Conservation (phyloP, 2,797 vertebrate genomes). For the Lacerta viridis region DNA sequence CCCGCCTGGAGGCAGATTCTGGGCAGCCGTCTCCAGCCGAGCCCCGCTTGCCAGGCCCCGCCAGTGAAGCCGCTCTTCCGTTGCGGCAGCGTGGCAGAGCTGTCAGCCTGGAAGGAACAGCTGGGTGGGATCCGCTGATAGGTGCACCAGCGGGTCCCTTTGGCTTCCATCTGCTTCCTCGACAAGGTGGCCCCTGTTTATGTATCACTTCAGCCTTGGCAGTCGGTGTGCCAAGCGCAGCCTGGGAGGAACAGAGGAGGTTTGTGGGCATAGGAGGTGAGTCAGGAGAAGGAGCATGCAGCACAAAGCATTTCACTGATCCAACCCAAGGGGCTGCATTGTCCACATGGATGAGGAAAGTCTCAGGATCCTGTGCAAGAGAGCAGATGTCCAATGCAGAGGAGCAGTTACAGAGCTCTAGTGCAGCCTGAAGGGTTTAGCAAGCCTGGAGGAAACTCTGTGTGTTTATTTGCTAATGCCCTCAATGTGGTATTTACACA, state of each 20-base stretch:
- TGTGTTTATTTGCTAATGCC: neutral
- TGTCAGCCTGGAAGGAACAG: constrained; percentile 81
- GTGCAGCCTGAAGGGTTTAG: neutral
- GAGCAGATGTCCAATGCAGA: neutral
- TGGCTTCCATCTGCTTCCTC: constrained; percentile 85
- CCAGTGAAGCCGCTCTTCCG: neutral
- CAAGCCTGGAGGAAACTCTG: neutral
- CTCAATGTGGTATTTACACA: neutral
- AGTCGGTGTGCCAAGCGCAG: neutral
- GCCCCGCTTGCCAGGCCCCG: neutral
- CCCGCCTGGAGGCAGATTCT: neutral
- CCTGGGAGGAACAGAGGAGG: neutral
- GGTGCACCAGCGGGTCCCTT: constrained; percentile 74
- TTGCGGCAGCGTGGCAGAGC: constrained; percentile 61
- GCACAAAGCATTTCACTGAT: neutral
- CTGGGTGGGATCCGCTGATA: constrained; percentile 82
- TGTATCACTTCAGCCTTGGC: constrained; percentile 56
- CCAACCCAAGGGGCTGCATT: neutral
- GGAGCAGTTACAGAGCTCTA: neutral
- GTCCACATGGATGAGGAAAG: too few species aligned
- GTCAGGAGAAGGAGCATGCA: neutral
- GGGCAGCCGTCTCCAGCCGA: neutral
- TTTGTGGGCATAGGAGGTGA: neutral
- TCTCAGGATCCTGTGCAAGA: neutral
- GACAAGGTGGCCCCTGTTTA: constrained; percentile 83